These are phyloP conservation scores for Pseudomyrmex flavicornis DNA, from an alignment of 1,140 invertebrate genomes.

Conservation along the genomic window DNA sequence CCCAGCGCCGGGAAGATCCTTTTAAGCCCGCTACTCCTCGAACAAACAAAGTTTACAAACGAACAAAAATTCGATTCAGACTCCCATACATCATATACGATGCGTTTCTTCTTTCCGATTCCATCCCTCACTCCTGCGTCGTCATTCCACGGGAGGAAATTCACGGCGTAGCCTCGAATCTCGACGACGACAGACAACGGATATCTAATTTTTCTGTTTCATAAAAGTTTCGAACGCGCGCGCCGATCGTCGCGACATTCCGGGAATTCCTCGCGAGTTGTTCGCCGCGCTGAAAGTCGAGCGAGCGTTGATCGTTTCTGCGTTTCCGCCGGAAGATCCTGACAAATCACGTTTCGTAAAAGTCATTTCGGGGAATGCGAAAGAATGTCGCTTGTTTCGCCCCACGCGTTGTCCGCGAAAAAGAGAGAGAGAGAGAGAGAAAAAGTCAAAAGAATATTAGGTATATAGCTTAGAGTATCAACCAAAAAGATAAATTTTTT, in stretches of 20 bases:
- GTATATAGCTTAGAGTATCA: too few species aligned
- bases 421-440: neutral
- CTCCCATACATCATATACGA: constrained; percentile 80
- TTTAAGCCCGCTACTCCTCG: constrained; percentile 70
- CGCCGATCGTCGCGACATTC: constrained; percentile 78
- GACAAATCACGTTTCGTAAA: constrained; percentile 70
- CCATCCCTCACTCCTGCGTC: constrained; percentile 16
- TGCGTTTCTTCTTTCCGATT: constrained; percentile 52
- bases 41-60: constrained; percentile 82
- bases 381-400: constrained; percentile 32
- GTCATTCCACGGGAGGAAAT: constrained; percentile 57
- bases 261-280: constrained; percentile 70
- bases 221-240: constrained; percentile 73
- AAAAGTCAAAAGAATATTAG: neutral
- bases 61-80: constrained; percentile 83
- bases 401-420: constrained; percentile 1
- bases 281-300: constrained; percentile 32
- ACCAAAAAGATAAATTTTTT: neutral
- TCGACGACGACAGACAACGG: constrained; percentile 67
- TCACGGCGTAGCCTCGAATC: constrained; percentile 50
- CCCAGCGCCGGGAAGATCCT: constrained; percentile 66
- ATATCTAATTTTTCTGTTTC: constrained; percentile 83
- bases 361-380: constrained; percentile 45
- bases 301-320: constrained; percentile 70
- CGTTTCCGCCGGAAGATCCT: constrained; percentile 73